A percentile compares a stretch with the other conserved stretches of the same genome.
phyloP scores from a whole-genome alignment of 1,140 invertebrate genomes.

The Heterodera carotae region DNA sequence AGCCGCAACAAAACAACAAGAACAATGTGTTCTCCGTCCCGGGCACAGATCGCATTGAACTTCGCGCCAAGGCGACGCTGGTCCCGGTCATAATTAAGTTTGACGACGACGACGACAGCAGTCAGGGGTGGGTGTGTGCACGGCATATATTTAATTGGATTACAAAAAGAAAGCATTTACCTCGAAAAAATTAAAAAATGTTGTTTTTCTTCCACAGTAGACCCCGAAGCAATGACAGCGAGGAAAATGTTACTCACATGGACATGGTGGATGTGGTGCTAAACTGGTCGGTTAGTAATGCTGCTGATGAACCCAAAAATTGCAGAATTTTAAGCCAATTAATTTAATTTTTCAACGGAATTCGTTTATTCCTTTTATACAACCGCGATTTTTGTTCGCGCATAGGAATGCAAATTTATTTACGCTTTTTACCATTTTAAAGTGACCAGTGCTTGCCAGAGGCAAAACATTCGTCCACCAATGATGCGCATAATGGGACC shows the following conservation, averaged over 20 bases:
- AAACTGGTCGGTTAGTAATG: no score
- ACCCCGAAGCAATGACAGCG: no score
- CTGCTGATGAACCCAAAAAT: no score
- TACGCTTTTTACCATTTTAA: not conserved
- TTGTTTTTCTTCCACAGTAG: no score
- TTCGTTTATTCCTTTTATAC: no score
- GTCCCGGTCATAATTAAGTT: not conserved
- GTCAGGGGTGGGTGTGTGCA: not conserved
- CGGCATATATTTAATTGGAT: no score
- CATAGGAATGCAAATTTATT: no score
- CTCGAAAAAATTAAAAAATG: no score
- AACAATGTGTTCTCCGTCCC: not conserved
- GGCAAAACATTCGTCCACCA: not conserved
- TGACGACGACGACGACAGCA: not conserved
- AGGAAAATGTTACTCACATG: not conserved
- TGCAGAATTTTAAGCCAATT: no score
- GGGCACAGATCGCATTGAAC: not conserved
- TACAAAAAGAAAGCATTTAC: no score
- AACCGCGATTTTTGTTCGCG: no score
- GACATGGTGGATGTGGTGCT: not conserved
- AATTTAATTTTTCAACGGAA: no score
- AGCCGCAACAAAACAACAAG: not conserved
- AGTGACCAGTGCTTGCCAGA: not conserved
- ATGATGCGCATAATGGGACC: not conserved
- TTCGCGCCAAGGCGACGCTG: not conserved